Percentiles rank a stretch among this genome's conserved stretches.
These are phyloP conservation scores for Beaufortia kweichowensis DNA, from an alignment of 2,113 vertebrate genomes.

Conservation along the genomic window DNA sequence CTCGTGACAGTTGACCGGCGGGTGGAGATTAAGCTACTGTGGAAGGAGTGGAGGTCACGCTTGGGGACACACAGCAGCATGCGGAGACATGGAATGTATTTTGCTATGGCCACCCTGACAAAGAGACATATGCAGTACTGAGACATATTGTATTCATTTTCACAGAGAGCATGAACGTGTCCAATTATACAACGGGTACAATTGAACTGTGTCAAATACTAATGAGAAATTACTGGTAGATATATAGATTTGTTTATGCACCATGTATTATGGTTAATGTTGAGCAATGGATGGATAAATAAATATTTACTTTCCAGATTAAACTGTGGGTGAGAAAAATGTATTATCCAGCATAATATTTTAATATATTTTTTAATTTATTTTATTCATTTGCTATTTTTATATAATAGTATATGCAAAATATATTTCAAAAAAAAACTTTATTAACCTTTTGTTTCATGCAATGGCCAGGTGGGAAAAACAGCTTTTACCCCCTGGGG, in stretches of 20 bases:
- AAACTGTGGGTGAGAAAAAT: not conserved
- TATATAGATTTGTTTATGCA: not conserved
- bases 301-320: too few species aligned
- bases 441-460: not conserved
- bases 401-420: too few species aligned
- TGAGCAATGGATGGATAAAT: too few species aligned
- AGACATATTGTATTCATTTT: not conserved
- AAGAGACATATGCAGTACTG: not conserved
- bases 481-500: not conserved
- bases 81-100: slow-evolving; percentile 85
- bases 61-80: slow-evolving; percentile 76
- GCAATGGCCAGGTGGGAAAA: not conserved
- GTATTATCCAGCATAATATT: too few species aligned
- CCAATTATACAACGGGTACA: not conserved
- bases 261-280: not conserved
- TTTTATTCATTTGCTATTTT: too few species aligned
- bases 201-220: not conserved
- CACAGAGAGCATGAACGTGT: not conserved
- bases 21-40: slow-evolving; percentile 83
- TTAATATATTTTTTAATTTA: too few species aligned
- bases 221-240: not conserved
- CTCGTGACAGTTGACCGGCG: slow-evolving; percentile 81
- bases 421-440: too few species aligned
- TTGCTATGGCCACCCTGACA: slow-evolving; percentile 85
- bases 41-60: slow-evolving; percentile 62